These are phyloP conservation scores for Tribolium madens DNA, from an alignment of 1,140 invertebrate genomes.

Conservation along the genomic window DNA sequence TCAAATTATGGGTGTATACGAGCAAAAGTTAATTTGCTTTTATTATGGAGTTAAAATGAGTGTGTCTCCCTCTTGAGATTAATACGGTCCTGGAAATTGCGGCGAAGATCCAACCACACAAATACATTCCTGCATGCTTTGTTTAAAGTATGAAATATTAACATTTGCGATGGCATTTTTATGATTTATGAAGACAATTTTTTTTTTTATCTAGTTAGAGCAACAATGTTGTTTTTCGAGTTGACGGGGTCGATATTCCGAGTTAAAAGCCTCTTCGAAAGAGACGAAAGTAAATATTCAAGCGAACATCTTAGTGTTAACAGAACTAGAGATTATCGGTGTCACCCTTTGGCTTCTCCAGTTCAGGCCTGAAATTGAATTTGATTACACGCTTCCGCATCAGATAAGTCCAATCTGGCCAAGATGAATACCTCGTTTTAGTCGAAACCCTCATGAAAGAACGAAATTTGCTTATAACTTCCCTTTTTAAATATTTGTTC, in stretches of 20 bases:
- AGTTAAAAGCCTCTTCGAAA: no score
- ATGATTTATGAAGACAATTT: conserved; percentile 35
- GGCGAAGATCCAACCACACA: neutral
- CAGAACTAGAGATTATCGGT: conserved; percentile 54
- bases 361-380: conserved; percentile 56
- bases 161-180: conserved; percentile 7
- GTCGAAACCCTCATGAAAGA: conserved; percentile 40
- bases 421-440: conserved; percentile 51
- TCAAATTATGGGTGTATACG: neutral
- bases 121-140: conserved; percentile 6
- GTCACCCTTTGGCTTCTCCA: conserved; percentile 46
- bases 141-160: conserved; percentile 33
- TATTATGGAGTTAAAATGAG: neutral
- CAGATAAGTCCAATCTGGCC: conserved; percentile 58
- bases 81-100: neutral
- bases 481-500: conserved; percentile 55
- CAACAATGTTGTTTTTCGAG: conserved; percentile 22
- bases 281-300: conserved; percentile 24
- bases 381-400: conserved; percentile 57
- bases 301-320: conserved; percentile 40
- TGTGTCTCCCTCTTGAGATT: neutral
- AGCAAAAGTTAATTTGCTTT: neutral
- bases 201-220: conserved; percentile 24
- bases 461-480: conserved; percentile 54
- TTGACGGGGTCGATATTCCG: neutral